Percentiles rank a stretch among this genome's conserved stretches.
These are phyloP conservation scores for Aphodius granarius DNA, from an alignment of 2,888 invertebrate genomes.

Conservation along the genomic window DNA sequence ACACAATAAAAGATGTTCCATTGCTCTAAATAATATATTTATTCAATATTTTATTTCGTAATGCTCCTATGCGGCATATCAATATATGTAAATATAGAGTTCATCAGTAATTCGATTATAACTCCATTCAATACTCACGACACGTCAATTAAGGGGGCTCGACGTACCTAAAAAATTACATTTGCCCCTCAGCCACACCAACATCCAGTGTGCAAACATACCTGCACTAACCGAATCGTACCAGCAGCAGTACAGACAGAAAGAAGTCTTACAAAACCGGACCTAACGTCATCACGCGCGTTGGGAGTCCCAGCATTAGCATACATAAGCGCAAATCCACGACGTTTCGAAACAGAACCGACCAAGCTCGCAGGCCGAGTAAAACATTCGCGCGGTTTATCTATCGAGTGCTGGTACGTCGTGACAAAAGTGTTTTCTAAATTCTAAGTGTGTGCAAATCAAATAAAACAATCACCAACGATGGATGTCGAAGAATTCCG, in stretches of 20 bases:
- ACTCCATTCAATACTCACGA: too few species aligned
- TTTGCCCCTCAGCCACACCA: background rate
- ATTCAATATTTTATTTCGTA: too few species aligned
- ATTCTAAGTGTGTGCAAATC: too few species aligned
- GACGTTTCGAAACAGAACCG: background rate
- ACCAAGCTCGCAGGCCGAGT: background rate
- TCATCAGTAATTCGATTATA: too few species aligned
- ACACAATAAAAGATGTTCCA: too few species aligned
- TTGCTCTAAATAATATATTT: too few species aligned
- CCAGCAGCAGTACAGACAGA: background rate
- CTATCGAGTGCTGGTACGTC: too few species aligned
- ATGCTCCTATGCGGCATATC: too few species aligned
- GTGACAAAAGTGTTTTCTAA: background rate
- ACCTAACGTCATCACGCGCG: background rate
- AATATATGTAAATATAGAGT: too few species aligned
- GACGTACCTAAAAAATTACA: background rate
- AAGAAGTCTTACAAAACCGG: background rate
- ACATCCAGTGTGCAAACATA: too few species aligned
- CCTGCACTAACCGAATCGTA: background rate
- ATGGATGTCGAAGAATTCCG: slow-evolving; percentile 92
- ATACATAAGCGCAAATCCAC: background rate
- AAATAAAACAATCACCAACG: too few species aligned
- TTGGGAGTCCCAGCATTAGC: background rate
- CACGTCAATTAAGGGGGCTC: background rate
- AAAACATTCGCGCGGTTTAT: too few species aligned